A percentile compares a stretch with the other conserved stretches of the same genome.
Conservation (phyloP, 2,113 vertebrate species). For the Siphamia tubifer region DNA sequence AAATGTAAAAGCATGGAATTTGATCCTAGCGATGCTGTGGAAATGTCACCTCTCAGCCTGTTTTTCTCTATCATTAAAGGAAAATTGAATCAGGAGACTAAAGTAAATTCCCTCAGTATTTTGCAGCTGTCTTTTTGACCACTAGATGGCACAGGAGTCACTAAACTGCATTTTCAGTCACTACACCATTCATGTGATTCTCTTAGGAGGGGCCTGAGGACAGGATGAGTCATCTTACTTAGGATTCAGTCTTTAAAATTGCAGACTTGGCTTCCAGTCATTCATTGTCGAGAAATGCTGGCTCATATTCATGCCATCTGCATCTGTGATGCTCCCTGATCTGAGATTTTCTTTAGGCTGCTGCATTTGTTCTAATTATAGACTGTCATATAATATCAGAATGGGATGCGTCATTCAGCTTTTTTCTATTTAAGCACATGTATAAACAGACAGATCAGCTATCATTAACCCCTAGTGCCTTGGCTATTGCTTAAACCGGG, state of each 20-base stretch:
- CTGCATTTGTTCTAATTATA: conserved; percentile 45
- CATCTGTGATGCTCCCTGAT: conserved; percentile 20
- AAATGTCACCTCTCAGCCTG: too few relatives aligned
- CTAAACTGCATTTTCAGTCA: not conserved
- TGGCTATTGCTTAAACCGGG: not conserved
- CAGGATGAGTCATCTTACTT: conserved; percentile 69
- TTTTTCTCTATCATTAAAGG: too few relatives aligned
- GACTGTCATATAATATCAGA: conserved; percentile 25
- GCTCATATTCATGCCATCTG: conserved; percentile 32
- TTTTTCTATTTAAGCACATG: not conserved
- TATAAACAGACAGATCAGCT: not conserved
- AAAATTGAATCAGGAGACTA: too few relatives aligned
- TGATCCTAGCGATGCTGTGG: too few relatives aligned
- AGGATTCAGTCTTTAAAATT: conserved; percentile 54
- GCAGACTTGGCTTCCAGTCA: conserved; percentile 33
- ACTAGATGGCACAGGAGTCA: conserved; percentile 57
- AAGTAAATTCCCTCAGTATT: too few relatives aligned
- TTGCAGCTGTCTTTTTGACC: too few relatives aligned
- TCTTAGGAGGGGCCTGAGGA: conserved; percentile 40
- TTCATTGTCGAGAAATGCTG: conserved; percentile 25
- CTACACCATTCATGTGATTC: conserved; percentile 26
- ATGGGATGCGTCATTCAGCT: not conserved
- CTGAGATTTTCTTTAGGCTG: conserved; percentile 35
- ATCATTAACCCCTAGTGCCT: not conserved
- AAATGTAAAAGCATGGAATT: too few relatives aligned